Evolutionary conservation across 2,113 vertebrate species (phyloP).

Genomic region (Mastomys natalensis): DNA sequence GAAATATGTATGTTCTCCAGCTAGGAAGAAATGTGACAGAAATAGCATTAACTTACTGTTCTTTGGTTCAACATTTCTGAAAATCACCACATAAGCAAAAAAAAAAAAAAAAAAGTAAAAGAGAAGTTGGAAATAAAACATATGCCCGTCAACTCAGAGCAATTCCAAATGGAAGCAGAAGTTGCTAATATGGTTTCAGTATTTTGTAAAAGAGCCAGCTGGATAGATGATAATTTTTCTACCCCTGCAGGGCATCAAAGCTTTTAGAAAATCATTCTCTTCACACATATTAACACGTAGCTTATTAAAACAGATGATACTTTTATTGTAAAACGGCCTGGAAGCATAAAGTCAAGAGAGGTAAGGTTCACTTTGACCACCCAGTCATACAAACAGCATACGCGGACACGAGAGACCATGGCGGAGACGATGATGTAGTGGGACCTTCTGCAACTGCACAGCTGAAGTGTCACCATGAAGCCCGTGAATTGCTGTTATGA

Average conservation of each 20-base stretch:
- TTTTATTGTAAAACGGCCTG: constrained; percentile 85
- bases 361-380: constrained; percentile 84
- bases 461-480: constrained; percentile 86
- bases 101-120: constrained; percentile 51
- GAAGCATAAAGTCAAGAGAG: constrained; percentile 82
- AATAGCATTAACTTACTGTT: constrained; percentile 23
- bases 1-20: not conserved
- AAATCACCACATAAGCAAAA: constrained; percentile 85
- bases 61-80: constrained; percentile 63
- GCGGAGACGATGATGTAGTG: constrained; percentile 74
- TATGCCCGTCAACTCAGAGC: constrained; percentile 85
- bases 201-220: constrained; percentile 90
- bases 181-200: constrained; percentile 89
- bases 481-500: constrained; percentile 91
- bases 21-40: not conserved
- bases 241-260: constrained; percentile 90
- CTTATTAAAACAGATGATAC: constrained; percentile 92
- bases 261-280: constrained; percentile 91
- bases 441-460: constrained; percentile 86
- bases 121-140: constrained; percentile 86
- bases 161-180: constrained; percentile 88
- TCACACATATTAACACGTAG: constrained; percentile 91
- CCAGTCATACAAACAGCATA: constrained; percentile 82
- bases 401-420: constrained; percentile 82
- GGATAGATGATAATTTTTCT: constrained; percentile 90